Percentiles rank a stretch among this genome's conserved stretches.
Conservation (phyloP, 2,113 vertebrate species). For the Sisor rabdophorus region DNA sequence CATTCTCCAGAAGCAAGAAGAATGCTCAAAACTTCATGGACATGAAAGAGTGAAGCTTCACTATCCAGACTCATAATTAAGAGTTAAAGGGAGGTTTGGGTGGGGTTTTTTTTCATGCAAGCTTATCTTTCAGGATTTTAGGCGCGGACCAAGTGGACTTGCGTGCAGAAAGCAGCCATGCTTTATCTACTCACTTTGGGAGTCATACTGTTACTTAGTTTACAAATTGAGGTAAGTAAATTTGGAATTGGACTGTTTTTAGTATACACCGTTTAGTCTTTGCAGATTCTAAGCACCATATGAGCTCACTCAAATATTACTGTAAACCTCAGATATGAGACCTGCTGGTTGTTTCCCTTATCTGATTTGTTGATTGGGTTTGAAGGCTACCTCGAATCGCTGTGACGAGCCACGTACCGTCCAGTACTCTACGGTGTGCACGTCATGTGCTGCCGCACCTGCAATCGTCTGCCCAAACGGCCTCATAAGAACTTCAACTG, state of each 20-base stretch:
- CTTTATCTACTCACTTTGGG: constrained; percentile 40
- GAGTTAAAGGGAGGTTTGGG: not conserved
- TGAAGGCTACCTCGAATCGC: constrained; percentile 33
- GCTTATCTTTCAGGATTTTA: constrained; percentile 33
- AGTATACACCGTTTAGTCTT: not conserved
- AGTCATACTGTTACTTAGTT: constrained; percentile 33
- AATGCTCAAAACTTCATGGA: not conserved
- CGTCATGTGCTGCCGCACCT: constrained; percentile 63
- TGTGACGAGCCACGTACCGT: constrained; percentile 26
- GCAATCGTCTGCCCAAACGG: constrained; percentile 65
- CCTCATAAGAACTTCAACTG: constrained; percentile 54
- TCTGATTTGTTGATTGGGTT: constrained; percentile 21
- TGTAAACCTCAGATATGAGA: not conserved
- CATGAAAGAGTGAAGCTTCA: constrained; percentile 11
- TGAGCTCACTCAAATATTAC: not conserved
- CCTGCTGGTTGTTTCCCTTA: not conserved
- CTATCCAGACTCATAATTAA: not conserved
- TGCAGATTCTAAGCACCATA: not conserved
- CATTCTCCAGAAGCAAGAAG: constrained; percentile 13
- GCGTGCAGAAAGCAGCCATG: constrained; percentile 42
- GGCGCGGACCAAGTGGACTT: constrained; percentile 3
- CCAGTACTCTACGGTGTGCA: constrained; percentile 61
- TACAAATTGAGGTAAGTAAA: constrained; percentile 45
- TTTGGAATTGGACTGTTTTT: not conserved
- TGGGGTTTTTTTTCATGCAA: not conserved